phyloP scores from a whole-genome alignment of 1,140 invertebrate species.

The Bombyx mandarina region DNA sequence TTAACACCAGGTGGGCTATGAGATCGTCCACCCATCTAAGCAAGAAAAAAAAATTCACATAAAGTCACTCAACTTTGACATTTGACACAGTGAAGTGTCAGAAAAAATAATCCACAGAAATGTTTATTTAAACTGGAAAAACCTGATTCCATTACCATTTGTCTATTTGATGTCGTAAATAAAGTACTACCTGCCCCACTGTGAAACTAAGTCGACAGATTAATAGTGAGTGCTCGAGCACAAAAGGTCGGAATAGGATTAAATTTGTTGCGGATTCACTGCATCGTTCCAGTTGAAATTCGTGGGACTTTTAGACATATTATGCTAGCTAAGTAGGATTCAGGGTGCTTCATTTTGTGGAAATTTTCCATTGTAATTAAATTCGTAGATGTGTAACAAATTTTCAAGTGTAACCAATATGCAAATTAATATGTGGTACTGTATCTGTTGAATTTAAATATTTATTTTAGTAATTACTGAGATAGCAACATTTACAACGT shows the following conservation, averaged over 20 bases:
- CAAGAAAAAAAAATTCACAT: too few species aligned
- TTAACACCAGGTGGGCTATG: too few species aligned
- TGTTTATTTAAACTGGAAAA: too few species aligned
- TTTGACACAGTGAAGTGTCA: too few species aligned
- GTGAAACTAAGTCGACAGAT: slow-evolving; percentile 4
- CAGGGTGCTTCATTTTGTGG: background rate
- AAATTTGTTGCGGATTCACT: slow-evolving; percentile 4
- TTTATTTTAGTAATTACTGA: too few species aligned
- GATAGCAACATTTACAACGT: too few species aligned
- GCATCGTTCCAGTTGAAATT: background rate
- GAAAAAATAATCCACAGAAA: too few species aligned
- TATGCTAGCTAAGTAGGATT: background rate
- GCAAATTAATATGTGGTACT: too few species aligned
- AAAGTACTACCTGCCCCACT: slow-evolving; percentile 1
- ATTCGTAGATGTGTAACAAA: background rate
- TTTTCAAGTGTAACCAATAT: background rate
- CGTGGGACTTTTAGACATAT: slow-evolving; percentile 2
- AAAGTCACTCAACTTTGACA: too few species aligned
- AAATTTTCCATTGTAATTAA: background rate
- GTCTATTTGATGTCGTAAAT: background rate
- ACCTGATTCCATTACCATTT: too few species aligned
- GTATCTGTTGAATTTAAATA: too few species aligned
- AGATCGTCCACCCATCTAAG: too few species aligned
- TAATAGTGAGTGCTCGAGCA: slow-evolving; percentile 1
- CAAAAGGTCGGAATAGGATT: slow-evolving; percentile 4